phyloP scores from a whole-genome alignment of 1,140 invertebrate species.

The Brachionus plicatilis region DNA sequence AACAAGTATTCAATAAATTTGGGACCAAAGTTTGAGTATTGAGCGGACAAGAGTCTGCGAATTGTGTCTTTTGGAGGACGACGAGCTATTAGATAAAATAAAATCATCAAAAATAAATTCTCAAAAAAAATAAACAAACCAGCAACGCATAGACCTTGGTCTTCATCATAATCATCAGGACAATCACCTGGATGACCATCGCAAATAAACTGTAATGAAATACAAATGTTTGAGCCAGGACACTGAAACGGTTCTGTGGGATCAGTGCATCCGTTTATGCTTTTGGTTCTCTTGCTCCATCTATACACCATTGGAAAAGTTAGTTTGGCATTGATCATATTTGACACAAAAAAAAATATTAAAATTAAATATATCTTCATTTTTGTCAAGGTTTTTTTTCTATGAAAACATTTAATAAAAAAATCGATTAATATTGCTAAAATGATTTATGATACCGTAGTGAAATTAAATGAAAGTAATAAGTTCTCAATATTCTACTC shows the following conservation, averaged over 20 bases:
- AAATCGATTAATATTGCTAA: not conserved
- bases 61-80: slow-evolving; percentile 37
- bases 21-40: slow-evolving; percentile 5
- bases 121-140: not conserved
- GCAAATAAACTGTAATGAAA: slow-evolving; percentile 38
- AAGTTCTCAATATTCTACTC: not conserved
- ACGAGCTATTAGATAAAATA: not conserved
- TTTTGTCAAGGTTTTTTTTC: not conserved
- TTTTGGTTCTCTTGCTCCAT: slow-evolving; percentile 38
- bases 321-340: slow-evolving; percentile 19
- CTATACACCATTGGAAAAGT: slow-evolving; percentile 36
- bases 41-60: not conserved
- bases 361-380: not conserved
- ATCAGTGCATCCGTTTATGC: slow-evolving; percentile 13
- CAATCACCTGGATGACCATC: slow-evolving; percentile 40
- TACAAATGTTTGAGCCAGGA: slow-evolving; percentile 25
- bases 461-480: not conserved
- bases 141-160: slow-evolving; percentile 29
- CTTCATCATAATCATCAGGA: slow-evolving; percentile 39
- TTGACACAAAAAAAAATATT: not conserved
- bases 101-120: not conserved
- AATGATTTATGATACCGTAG: not conserved
- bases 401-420: not conserved
- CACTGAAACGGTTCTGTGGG: slow-evolving; percentile 38
- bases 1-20: slow-evolving; percentile 39